Conservation (phyloP, 2,888 invertebrate genomes). For the Alentia gelatinosa region DNA sequence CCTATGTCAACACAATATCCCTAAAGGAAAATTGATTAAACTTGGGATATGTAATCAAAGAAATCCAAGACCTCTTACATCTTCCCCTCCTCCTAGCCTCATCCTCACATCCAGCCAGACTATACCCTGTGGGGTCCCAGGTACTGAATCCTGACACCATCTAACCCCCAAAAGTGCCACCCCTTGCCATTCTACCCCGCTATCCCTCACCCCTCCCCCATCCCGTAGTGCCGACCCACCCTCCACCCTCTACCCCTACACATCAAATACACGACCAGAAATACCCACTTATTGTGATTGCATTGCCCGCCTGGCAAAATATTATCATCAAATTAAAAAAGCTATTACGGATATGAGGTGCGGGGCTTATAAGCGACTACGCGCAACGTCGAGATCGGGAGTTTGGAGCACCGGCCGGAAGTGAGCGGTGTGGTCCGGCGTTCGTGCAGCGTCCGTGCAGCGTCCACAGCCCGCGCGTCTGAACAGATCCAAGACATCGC, state of each 20-base stretch:
- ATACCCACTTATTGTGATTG: slow-evolving; percentile 48
- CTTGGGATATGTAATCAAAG: neutral
- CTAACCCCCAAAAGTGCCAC: too few relatives aligned
- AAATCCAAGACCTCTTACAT: neutral
- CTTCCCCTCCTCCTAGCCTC: neutral
- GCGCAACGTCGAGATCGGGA: neutral
- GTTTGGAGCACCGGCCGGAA: neutral
- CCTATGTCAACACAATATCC: neutral
- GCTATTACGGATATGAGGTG: slow-evolving; percentile 37
- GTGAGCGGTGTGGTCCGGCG: too few relatives aligned
- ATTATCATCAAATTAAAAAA: slow-evolving; percentile 49
- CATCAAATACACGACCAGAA: slow-evolving; percentile 22
- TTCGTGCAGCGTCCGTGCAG: too few relatives aligned
- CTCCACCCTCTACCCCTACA: neutral
- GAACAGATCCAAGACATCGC: too few relatives aligned
- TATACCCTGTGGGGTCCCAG: neutral
- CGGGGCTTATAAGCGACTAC: neutral
- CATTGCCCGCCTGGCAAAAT: slow-evolving; percentile 47
- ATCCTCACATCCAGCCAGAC: neutral
- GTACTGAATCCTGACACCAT: neutral
- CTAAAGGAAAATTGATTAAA: neutral
- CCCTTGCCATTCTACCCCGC: neutral
- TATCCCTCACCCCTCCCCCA: neutral
- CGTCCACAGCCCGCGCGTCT: too few relatives aligned
- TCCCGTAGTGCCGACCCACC: neutral